Evolutionary conservation across 1,140 invertebrate genomes (phyloP), one percentile per base, ranked within the genome.

Genomic region (Nixonia krombeini): DNA sequence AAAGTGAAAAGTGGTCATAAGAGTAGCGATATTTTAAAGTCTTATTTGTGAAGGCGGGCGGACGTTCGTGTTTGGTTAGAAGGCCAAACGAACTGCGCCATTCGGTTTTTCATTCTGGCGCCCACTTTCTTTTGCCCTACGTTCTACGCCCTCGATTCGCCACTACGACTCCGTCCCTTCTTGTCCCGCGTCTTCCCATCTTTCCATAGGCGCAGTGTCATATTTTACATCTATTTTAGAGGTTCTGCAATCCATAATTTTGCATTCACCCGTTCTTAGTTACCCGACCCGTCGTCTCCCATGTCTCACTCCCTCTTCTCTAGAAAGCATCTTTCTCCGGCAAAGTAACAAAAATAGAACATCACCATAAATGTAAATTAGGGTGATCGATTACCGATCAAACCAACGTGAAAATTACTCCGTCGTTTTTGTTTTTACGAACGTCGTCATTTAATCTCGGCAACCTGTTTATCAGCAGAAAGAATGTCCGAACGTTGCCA

Each of bases 151-250:
- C 15, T 26, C 47, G 21, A 42, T 17, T 13, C 33, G 52, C 5
- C 33, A 45, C 31, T 33, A 38, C 25, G 21, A 40, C 52, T 17
- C 38, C 2, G 31, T 52, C 35, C 35, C 17, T 38, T 26, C 57
- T 57, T 16, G 15, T 29, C 28, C 21, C 37, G 44, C 21, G 21
- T 6, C 21, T 21, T 21, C 6, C 21, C 37, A 13, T 21, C 31
- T 55, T 37, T 18, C 10, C 28, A 28, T 55, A 50, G 55, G 62
- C 49, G 56, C 58, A 71, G 61, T 65, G 52, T 74, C 66, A 58
- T 72, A 75, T 75, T 74, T 75, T 72, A 69, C 47, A 57, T 42
- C 53, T 57, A 51, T 70, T 75, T 61, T 65, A 70, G 49, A 61
- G 63, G 51, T 57, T 70, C 69, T 44, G 70, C 64, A 59, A 65